Conservation (phyloP, 1,140 invertebrate genomes). For the Bombus breviceps region DNA sequence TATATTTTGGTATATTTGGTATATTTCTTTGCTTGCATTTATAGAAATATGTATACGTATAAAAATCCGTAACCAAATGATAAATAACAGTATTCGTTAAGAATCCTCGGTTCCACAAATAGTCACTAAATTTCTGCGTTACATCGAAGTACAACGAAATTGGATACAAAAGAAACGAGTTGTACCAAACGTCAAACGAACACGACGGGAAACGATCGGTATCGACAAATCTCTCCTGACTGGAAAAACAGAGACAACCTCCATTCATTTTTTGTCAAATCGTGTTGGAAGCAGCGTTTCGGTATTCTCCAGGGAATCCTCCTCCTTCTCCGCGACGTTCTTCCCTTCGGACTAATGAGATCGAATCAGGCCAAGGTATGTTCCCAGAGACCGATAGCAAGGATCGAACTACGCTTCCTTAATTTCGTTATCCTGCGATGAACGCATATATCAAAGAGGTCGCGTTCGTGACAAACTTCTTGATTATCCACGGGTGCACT, state of each 20-base stretch:
- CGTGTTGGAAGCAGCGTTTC: background rate
- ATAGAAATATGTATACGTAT: too few relatives aligned
- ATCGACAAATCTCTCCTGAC: background rate
- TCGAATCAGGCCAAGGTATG: constrained; percentile 39
- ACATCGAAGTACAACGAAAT: background rate
- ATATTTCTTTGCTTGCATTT: too few relatives aligned
- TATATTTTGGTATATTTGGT: too few relatives aligned
- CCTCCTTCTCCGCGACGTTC: background rate
- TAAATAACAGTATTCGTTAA: too few relatives aligned
- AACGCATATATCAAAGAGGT: constrained; percentile 9
- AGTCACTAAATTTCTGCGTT: too few relatives aligned
- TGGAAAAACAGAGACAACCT: background rate
- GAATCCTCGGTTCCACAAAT: too few relatives aligned
- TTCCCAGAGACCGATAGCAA: constrained; percentile 27
- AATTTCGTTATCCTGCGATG: constrained; percentile 41
- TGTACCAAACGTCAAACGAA: background rate
- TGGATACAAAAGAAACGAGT: background rate
- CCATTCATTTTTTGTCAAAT: too few relatives aligned
- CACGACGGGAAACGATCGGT: background rate
- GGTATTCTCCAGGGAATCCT: constrained; percentile 38
- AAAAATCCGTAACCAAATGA: too few relatives aligned
- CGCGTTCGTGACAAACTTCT: constrained; percentile 45
- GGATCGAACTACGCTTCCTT: constrained; percentile 16
- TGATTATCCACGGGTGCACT: constrained; percentile 21
- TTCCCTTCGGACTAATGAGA: constrained; percentile 47